Base-by-base conservation (phyloP, 1,140 invertebrate genomes). In the Lordiphosa clarofinis region DNA sequence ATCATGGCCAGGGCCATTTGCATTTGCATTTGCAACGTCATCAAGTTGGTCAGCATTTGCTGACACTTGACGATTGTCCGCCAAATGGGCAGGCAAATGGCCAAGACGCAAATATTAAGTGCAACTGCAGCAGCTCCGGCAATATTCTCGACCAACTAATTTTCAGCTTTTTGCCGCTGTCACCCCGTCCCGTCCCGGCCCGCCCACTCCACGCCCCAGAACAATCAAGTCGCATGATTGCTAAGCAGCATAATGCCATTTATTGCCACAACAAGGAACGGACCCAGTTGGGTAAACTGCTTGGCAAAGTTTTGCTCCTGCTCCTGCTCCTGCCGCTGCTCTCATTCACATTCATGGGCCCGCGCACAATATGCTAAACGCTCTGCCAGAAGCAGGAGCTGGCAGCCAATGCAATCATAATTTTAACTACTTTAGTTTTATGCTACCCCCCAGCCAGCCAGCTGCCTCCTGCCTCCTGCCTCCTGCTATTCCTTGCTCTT, bases 381-480 rank as follows among this genome's bases (percentile, higher is more conserved):
- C 62, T 57, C 28, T 42, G 10, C 10, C 37, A 15, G 48, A 28
- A 40, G 28, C 37, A 43, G 24, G 11, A 28, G 54, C 38, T 38
- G 10, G 49, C 49, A 63, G 61, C 71, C 72, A 82, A 76, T 81
- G 76, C 78, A 81, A 81, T 81, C 76, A 81, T 81, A 81, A 82
- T 81, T 81, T 81, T 82, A 81, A 81, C 72, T 82, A 82, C 76
- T 75, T 81, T 82, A 75, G 67, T 82, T 82, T 81, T 72, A 71
- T 71, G 69, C 67, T 63, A 24, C 38, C 67, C 35, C 48, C 52
- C 19, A 35, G 33, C 13, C n/a, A 36, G 33, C 13, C 9, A 36
- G 60, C n/a, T n/a, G n/a, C n/a, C n/a, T n/a, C n/a, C n/a, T n/a
- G n/a, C n/a, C n/a, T n/a, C n/a, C n/a, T 43, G 28, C 37, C 13